Percentiles rank a stretch among this genome's conserved stretches.
Conservation (phyloP, 1,140 invertebrate species). For the Trichoplusia ni region DNA sequence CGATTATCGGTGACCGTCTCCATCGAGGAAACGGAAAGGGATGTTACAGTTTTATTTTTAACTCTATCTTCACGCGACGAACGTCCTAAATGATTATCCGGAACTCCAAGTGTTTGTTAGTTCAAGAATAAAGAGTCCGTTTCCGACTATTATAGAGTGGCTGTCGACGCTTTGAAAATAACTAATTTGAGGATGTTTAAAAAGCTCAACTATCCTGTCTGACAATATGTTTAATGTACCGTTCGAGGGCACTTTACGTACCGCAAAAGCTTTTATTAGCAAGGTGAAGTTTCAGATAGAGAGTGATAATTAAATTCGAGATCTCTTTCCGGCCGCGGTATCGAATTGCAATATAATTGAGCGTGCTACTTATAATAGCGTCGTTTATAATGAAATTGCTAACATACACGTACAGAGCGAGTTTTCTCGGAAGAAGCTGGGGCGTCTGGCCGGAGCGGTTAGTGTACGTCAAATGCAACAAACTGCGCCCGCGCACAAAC, state of each 20-base stretch:
- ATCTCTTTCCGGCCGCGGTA: conserved; percentile 1
- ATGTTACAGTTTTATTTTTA: conserved; percentile 48
- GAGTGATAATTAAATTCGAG: background rate
- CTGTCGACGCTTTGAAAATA: background rate
- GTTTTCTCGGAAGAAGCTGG: conserved; percentile 49
- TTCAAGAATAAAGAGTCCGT: conserved; percentile 21
- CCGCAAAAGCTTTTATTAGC: background rate
- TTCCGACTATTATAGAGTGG: conserved; percentile 20
- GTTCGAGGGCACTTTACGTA: background rate
- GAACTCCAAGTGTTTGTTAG: conserved; percentile 36
- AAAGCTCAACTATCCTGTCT: background rate
- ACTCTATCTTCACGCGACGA: conserved; percentile 17
- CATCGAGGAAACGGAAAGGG: conserved; percentile 48
- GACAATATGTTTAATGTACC: background rate
- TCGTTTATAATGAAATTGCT: conserved; percentile 27
- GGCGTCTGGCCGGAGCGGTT: conserved; percentile 39
- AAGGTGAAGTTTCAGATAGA: background rate
- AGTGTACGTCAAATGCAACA: conserved; percentile 7
- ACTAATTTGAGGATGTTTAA: conserved; percentile 9
- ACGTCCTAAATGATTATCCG: conserved; percentile 33
- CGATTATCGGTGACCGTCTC: conserved; percentile 35
- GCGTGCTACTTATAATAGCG: conserved; percentile 7
- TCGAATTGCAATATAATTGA: conserved; percentile 14
- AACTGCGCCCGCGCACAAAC: conserved; percentile 6
- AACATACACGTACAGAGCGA: conserved; percentile 37